A percentile compares a stretch with the other conserved stretches of the same genome.
phyloP scores from a whole-genome alignment of 2,888 invertebrate genomes.

The Aelia acuminata region DNA sequence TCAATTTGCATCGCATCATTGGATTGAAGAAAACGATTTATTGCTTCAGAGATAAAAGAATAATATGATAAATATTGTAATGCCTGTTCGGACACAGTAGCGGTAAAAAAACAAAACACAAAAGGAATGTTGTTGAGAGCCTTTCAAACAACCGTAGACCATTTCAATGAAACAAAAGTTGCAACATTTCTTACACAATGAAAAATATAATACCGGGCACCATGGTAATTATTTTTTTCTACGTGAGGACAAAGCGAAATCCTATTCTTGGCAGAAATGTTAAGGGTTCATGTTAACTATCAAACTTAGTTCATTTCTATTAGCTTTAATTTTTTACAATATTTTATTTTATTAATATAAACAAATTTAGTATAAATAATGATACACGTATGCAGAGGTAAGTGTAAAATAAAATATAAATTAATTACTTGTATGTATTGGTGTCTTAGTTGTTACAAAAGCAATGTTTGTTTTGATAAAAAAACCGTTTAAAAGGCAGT shows the following conservation, averaged over 20 bases:
- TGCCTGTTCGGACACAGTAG: background rate
- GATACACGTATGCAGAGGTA: too few relatives aligned
- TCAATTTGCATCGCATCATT: background rate
- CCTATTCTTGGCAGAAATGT: too few relatives aligned
- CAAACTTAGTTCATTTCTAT: background rate
- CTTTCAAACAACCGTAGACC: background rate
- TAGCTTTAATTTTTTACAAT: background rate
- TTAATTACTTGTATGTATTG: too few relatives aligned
- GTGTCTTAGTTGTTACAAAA: too few relatives aligned
- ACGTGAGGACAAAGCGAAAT: background rate
- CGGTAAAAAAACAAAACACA: background rate
- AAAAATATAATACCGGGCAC: background rate
- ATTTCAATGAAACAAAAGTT: conserved; percentile 42
- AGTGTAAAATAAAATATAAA: too few relatives aligned
- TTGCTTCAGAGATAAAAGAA: background rate
- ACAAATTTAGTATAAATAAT: too few relatives aligned
- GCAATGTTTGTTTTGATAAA: too few relatives aligned
- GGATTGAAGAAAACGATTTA: background rate
- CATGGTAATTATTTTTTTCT: conserved; percentile 24
- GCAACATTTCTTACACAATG: conserved; percentile 35
- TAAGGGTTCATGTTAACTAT: background rate
- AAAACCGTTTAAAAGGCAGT: too few relatives aligned
- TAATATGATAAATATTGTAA: conserved; percentile 28
- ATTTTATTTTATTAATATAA: too few relatives aligned
- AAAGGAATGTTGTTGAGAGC: conserved; percentile 8